Evolutionary conservation across 2,888 invertebrate genomes (phyloP), one percentile per base, ranked within the genome.

Genomic region (Amblyjoppa fuscipennis): DNA sequence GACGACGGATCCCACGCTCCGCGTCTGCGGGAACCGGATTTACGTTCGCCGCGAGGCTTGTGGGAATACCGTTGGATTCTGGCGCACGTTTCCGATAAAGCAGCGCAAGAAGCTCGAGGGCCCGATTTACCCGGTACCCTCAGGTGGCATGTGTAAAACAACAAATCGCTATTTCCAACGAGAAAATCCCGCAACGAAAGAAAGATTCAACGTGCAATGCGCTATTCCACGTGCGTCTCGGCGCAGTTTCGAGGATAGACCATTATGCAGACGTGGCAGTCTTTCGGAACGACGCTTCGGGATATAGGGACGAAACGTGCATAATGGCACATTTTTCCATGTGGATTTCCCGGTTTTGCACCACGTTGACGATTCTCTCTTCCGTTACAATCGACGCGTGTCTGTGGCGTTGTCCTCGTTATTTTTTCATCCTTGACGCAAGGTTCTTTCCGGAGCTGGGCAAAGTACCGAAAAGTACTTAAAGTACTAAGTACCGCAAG

Each of bases 61-160:
- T 78, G 66, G 80, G 73, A 86, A 76, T 79, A 68, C 25, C 41
- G 76, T 85, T 83, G 74, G 84, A 31, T 73, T 77, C 70, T 78
- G 69, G 81, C 38, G 81, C 88, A 88, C 87, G 88, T 88, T 86
- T 51, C 83, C 81, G 86, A 88, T 86, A 87, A 87, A 88, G 69
- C 83, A 64, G 74, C 75, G 69, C 81, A 28, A 34, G 70, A 61
- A 28, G 56, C 66, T 53, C 49, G 56, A 51, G 59, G 41, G 28
- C 59, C 73, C 81, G 82, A 80, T 81, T 85, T 82, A 56, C 71
- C 73, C 66, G 53, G 59, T 53, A 79, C 79, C 73, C 78, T 85
- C 82, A 74, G 85, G 78, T 84, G 79, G 49, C 81, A 84, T 66
- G 83, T 86, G 83, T 69, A 69, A 86, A 87, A 85, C 87, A 84